These are phyloP conservation scores for Piliocolobus tephrosceles DNA, from an alignment of 2,113 vertebrate species.

Conservation along the genomic window DNA sequence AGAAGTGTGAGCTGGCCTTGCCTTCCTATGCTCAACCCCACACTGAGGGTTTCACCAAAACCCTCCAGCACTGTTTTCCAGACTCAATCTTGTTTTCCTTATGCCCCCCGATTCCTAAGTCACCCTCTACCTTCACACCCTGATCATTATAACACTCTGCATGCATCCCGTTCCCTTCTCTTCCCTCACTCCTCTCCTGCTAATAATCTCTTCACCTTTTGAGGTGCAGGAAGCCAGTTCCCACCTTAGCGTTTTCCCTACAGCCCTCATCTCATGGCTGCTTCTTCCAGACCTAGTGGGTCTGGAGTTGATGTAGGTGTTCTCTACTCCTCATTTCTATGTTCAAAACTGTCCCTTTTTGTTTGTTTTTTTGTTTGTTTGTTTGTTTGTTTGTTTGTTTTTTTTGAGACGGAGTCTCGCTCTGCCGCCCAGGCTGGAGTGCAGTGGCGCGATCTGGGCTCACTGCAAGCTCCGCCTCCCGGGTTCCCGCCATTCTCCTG, in stretches of 20 bases:
- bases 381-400: no score
- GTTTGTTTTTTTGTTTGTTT: no score
- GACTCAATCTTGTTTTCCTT: neutral
- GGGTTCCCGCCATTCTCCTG: no score
- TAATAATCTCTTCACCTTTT: neutral
- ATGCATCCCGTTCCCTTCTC: neutral
- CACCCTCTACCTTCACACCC: neutral
- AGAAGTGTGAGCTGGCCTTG: neutral
- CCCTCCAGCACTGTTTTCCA: neutral
- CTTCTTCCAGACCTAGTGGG: neutral
- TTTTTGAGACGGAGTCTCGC: no score
- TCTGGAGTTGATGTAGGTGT: neutral
- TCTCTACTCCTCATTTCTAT: neutral
- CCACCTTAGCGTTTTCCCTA: neutral
- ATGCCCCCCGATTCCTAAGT: neutral
- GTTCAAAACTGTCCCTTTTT: neutral
- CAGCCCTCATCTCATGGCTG: neutral
- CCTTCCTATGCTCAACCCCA: neutral
- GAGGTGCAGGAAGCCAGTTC: neutral
- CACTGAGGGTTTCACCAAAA: neutral
- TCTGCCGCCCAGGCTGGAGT: no score
- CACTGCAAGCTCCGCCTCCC: no score
- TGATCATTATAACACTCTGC: rapidly evolving
- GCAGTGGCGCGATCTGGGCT: no score
- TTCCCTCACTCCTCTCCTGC: neutral